Percentiles rank a stretch among this genome's conserved stretches.
These are phyloP conservation scores for Rhegmatorhina hoffmannsi DNA, from an alignment of 2,113 vertebrate genomes.

Conservation along the genomic window DNA sequence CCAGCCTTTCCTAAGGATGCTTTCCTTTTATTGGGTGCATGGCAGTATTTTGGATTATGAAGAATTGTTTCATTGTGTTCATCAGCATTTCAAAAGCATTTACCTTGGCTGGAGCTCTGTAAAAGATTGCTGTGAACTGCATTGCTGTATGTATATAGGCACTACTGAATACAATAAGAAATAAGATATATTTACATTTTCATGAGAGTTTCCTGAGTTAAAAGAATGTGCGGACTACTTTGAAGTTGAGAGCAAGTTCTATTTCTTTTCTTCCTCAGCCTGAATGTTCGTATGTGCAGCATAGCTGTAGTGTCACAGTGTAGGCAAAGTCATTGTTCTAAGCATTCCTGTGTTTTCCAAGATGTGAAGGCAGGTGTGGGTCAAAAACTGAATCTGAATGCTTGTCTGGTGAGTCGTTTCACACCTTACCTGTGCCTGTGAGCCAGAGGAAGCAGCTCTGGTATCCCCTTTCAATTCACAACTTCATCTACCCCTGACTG, in stretches of 20 bases:
- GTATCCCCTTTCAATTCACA: neutral
- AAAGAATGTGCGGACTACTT: slow-evolving; percentile 13
- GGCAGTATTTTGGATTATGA: neutral
- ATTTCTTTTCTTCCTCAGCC: neutral
- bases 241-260: neutral
- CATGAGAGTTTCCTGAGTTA: slow-evolving; percentile 8
- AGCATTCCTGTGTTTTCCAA: neutral
- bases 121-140: neutral
- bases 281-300: neutral
- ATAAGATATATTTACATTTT: slow-evolving; percentile 28
- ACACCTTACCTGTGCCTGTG: neutral
- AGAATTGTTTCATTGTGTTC: neutral
- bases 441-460: neutral
- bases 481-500: neutral
- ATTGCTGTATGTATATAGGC: neutral
- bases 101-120: neutral
- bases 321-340: neutral
- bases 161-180: slow-evolving; percentile 32
- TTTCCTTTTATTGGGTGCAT: neutral
- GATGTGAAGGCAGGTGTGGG: neutral
- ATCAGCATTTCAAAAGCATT: slow-evolving; percentile 49
- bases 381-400: neutral
- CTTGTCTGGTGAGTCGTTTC: neutral
- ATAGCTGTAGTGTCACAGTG: neutral
- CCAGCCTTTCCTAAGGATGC: neutral